Evolutionary conservation across 2,113 vertebrate species (phyloP).

Genomic region (Thamnaconus septentrionalis): DNA sequence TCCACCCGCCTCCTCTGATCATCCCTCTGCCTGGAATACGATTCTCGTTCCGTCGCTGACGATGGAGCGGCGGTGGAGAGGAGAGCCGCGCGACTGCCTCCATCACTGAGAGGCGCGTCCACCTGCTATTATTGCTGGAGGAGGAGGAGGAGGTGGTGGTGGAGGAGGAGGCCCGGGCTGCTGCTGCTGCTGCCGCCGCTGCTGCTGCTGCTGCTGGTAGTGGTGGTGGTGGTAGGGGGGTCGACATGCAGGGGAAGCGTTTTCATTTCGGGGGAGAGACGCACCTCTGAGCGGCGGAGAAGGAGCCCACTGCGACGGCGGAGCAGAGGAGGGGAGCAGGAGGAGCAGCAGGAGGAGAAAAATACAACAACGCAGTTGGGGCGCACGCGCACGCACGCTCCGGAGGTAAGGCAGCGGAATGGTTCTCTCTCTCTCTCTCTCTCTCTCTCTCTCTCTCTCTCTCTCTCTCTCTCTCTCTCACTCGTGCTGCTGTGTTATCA

Average conservation of each 20-base stretch:
- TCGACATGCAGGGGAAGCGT: conserved; percentile 75
- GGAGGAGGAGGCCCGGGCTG: conserved; percentile 32
- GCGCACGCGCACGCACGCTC: conserved; percentile 59
- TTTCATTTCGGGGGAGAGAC: conserved; percentile 71
- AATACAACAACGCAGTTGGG: conserved; percentile 62
- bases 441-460: conserved; percentile 25
- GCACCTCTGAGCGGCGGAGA: conserved; percentile 66
- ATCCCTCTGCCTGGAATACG: conserved; percentile 74
- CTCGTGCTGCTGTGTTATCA: neutral
- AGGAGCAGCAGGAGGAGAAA: no score
- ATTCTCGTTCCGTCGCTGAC: conserved; percentile 64
- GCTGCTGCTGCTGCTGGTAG: conserved; percentile 21
- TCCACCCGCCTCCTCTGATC: conserved; percentile 61
- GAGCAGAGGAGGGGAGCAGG: neutral
- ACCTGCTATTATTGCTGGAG: conserved; percentile 74
- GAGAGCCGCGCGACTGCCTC: conserved; percentile 71
- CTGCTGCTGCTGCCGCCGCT: conserved; percentile 34
- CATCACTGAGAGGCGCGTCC: conserved; percentile 85
- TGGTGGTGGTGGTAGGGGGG: conserved; percentile 36
- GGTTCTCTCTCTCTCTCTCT: conserved; percentile 46
- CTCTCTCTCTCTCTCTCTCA: conserved; percentile 29
- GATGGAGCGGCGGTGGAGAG: conserved; percentile 78
- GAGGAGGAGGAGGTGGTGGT: neutral
- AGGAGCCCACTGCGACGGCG: conserved; percentile 69
- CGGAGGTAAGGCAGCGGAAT: conserved; percentile 69